Conservation (phyloP, 2,888 invertebrate species). For the Pyrochroa serraticornis region DNA sequence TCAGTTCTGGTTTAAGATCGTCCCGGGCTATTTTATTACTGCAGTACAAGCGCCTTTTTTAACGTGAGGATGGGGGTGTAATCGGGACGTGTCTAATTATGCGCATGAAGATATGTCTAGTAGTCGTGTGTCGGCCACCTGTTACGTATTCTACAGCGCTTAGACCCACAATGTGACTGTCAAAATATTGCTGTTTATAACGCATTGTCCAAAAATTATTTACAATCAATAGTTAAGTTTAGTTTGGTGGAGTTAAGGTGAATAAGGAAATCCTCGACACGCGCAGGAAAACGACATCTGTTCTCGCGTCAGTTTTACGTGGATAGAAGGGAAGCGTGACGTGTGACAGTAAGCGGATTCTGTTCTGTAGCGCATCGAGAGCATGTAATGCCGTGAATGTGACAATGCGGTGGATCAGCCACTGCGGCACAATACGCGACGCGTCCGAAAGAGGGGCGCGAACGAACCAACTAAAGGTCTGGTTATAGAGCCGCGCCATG, state of each 20-base stretch:
- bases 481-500: too few relatives aligned
- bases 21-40: too few relatives aligned
- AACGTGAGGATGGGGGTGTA: constrained; percentile 2
- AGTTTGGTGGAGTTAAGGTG: background rate
- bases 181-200: too few relatives aligned
- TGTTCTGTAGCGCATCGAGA: constrained; percentile 30
- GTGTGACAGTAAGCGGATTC: constrained; percentile 35
- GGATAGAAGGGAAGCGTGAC: constrained; percentile 22
- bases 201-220: background rate
- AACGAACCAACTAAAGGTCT: too few relatives aligned
- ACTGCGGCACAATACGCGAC: constrained; percentile 29
- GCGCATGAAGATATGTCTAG: constrained; percentile 33
- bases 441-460: constrained; percentile 17
- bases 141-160: constrained; percentile 21
- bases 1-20: too few relatives aligned
- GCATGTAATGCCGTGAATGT: constrained; percentile 33
- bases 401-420: constrained; percentile 36
- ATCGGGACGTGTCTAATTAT: constrained; percentile 33
- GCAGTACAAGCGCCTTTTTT: too few relatives aligned
- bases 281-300: constrained; percentile 18
- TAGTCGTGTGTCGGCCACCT: constrained; percentile 30
- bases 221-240: constrained; percentile 12
- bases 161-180: background rate
- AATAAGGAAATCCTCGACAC: background rate
- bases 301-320: constrained; percentile 25